Evolutionary conservation across 2,113 vertebrate genomes (phyloP).

Genomic region (Periophthalmus modestus): DNA sequence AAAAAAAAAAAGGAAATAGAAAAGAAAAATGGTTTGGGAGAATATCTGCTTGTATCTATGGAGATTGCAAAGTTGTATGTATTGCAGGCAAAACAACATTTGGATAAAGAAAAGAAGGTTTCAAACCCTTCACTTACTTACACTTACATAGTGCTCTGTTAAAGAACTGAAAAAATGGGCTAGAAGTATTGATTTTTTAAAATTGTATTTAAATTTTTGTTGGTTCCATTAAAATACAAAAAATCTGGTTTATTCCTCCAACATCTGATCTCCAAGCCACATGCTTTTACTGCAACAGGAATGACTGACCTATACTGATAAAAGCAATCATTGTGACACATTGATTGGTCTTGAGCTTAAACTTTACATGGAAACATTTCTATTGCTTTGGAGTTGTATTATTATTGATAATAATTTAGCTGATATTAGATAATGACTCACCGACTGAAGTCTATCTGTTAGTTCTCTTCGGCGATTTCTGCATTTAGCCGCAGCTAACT

Average conservation of each 20-base stretch:
- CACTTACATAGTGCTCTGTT: no score
- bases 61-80: no score
- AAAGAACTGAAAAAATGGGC: not conserved
- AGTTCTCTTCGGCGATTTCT: constrained; percentile 92
- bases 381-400: constrained; percentile 28
- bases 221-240: not conserved
- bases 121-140: no score
- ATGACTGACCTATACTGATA: not conserved
- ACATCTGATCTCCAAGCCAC: not conserved
- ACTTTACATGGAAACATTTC: not conserved
- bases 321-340: not conserved
- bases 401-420: constrained; percentile 36
- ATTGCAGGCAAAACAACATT: no score
- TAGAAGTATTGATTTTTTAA: not conserved
- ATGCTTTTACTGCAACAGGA: not conserved
- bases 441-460: constrained; percentile 92
- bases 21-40: no score
- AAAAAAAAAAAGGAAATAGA: no score
- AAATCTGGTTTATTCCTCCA: not conserved
- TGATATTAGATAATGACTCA: constrained; percentile 70
- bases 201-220: not conserved
- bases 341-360: not conserved
- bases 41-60: no score
- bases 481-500: constrained; percentile 93
- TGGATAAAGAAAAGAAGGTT: no score